A percentile compares a stretch with the other conserved stretches of the same genome.
phyloP scores from a whole-genome alignment of 2,888 invertebrate species.

The Spodoptera picta region DNA sequence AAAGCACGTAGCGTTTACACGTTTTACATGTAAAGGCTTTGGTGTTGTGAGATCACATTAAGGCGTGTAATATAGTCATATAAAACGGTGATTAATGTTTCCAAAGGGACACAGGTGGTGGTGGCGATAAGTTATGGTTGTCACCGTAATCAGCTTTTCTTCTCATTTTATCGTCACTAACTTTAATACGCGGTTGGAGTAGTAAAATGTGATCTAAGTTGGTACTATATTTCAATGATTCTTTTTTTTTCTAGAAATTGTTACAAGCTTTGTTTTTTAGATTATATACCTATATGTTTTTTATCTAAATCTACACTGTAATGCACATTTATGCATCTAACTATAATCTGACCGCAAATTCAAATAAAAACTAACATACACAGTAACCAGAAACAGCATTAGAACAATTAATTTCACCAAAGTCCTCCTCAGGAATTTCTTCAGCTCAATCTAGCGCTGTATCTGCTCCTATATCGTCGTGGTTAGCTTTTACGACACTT shows the following conservation, averaged over 20 bases:
- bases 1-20: slow-evolving; percentile 1
- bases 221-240: background rate
- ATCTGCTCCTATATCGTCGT: slow-evolving; percentile 43
- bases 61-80: slow-evolving; percentile 42
- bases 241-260: background rate
- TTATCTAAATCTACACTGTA: too few species aligned
- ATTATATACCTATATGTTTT: too few species aligned
- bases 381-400: too few species aligned
- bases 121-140: slow-evolving; percentile 47
- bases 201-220: slow-evolving; percentile 14
- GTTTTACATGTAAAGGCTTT: slow-evolving; percentile 4
- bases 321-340: too few species aligned
- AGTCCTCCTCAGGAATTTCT: slow-evolving; percentile 11
- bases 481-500: slow-evolving; percentile 70
- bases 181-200: slow-evolving; percentile 34
- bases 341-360: too few species aligned
- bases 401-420: too few species aligned
- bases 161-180: slow-evolving; percentile 36
- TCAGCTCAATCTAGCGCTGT: slow-evolving; percentile 44
- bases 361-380: too few species aligned
- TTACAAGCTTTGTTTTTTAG: too few species aligned
- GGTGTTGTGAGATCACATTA: slow-evolving; percentile 33
- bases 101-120: slow-evolving; percentile 31
- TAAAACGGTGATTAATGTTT: slow-evolving; percentile 48
- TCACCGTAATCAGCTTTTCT: slow-evolving; percentile 53